Conservation (phyloP, 92 coral and sea anemone genomes). For the Epizoanthus stellaris region DNA sequence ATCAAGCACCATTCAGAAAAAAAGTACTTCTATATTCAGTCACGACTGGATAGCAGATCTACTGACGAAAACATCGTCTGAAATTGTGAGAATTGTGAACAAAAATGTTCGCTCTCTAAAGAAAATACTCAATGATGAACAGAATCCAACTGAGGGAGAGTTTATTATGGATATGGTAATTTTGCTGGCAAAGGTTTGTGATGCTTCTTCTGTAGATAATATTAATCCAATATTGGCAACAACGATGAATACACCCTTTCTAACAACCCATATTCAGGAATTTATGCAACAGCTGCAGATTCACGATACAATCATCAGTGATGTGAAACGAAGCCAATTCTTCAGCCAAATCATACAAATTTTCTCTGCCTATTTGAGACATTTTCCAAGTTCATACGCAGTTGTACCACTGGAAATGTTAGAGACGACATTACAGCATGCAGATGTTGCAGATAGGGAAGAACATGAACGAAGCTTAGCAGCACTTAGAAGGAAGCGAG, state of each 20-base stretch:
- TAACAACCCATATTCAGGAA: background rate
- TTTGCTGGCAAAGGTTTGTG: slow-evolving; percentile 9
- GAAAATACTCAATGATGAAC: background rate
- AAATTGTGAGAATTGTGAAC: background rate
- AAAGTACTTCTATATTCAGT: background rate
- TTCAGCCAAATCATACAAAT: background rate
- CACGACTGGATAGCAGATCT: background rate
- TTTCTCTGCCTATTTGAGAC: slow-evolving; percentile 54
- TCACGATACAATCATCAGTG: slow-evolving; percentile 4
- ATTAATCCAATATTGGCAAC: slow-evolving; percentile 5
- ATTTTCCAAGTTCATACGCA: slow-evolving; percentile 62
- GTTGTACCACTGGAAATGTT: slow-evolving; percentile 46
- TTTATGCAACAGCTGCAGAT: background rate
- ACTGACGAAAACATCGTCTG: background rate
- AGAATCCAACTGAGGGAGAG: background rate
- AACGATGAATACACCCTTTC: background rate
- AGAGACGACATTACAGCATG: slow-evolving; percentile 32
- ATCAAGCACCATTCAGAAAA: background rate
- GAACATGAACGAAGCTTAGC: slow-evolving; percentile 19
- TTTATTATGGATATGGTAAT: slow-evolving; percentile 6
- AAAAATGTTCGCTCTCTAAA: background rate
- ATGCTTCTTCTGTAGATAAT: background rate
- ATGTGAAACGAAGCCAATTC: slow-evolving; percentile 14
- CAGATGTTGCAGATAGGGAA: slow-evolving; percentile 4
- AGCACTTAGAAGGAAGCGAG: slow-evolving; percentile 46